These are phyloP conservation scores for Capitulum mitella DNA, from an alignment of 2,888 invertebrate species.

Conservation along the genomic window DNA sequence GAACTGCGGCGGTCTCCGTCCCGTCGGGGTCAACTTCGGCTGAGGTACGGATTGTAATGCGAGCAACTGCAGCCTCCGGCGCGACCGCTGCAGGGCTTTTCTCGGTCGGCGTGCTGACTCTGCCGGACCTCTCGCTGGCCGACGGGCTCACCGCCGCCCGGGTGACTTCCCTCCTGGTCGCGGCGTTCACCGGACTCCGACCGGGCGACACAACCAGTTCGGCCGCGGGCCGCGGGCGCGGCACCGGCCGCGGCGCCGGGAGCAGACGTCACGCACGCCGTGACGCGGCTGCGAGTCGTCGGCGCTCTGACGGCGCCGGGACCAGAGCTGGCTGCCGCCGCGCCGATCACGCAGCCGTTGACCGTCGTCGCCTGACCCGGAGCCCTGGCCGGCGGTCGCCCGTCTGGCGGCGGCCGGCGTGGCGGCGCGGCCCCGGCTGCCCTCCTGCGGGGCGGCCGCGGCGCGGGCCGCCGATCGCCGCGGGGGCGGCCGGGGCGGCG, in stretches of 20 bases:
- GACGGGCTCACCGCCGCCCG: not conserved
- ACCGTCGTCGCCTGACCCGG: not conserved
- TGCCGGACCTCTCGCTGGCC: not conserved
- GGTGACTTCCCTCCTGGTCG: not conserved
- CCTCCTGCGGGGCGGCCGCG: not conserved
- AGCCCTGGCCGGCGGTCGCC: not conserved
- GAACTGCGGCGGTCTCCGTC: too few species aligned
- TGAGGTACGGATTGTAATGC: not conserved
- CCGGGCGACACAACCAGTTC: too few species aligned
- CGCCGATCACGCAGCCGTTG: not conserved
- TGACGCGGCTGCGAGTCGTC: not conserved
- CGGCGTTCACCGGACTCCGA: too few species aligned
- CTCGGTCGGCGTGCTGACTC: not conserved
- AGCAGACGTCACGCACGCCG: not conserved
- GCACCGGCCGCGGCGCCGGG: too few species aligned
- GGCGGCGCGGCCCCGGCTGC: not conserved
- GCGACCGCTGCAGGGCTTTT: not conserved
- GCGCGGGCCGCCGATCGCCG: not conserved
- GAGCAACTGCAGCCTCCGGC: not conserved
- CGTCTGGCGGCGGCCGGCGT: not conserved
- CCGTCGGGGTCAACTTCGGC: too few species aligned
- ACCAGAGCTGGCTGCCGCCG: not conserved
- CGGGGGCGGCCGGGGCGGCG: constrained; percentile 10
- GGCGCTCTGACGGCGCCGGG: not conserved
- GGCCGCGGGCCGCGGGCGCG: too few species aligned